Percentiles rank a stretch among this genome's conserved stretches.
These are phyloP conservation scores for Pandemis corylana DNA, from an alignment of 2,888 invertebrate species.

Conservation along the genomic window DNA sequence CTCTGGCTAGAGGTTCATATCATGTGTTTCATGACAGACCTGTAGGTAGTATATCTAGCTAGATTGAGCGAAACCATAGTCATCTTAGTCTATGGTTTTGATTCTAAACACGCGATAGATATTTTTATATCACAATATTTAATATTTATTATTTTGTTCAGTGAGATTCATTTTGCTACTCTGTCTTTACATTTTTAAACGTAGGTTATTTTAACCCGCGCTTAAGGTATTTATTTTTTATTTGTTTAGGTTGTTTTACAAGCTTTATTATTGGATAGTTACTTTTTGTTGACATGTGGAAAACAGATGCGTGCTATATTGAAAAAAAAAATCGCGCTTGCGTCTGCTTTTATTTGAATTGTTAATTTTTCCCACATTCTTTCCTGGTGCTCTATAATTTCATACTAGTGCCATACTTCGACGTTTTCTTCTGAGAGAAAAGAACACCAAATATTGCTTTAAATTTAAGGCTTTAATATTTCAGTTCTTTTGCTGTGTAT, in stretches of 20 bases:
- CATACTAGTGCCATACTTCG: slow-evolving; percentile 41
- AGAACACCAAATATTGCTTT: slow-evolving; percentile 43
- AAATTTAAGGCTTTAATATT: slow-evolving; percentile 41
- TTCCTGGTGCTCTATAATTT: slow-evolving; percentile 30
- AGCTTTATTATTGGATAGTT: slow-evolving; percentile 39
- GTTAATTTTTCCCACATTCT: slow-evolving; percentile 6
- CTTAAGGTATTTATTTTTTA: slow-evolving; percentile 46
- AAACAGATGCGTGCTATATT: slow-evolving; percentile 8
- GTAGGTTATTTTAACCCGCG: slow-evolving; percentile 35
- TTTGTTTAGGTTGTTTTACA: slow-evolving; percentile 42
- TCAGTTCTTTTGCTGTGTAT: slow-evolving; percentile 30
- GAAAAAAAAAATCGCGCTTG: not conserved
- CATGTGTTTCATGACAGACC: not conserved
- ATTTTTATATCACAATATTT: slow-evolving; percentile 41
- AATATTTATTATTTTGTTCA: slow-evolving; percentile 44
- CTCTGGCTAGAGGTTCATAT: no score
- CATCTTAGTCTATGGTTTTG: slow-evolving; percentile 11
- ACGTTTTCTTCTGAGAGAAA: slow-evolving; percentile 26
- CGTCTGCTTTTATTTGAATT: slow-evolving; percentile 19
- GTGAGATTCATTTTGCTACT: slow-evolving; percentile 42
- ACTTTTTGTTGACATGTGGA: slow-evolving; percentile 22
- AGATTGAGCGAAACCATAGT: slow-evolving; percentile 36
- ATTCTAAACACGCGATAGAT: slow-evolving; percentile 24
- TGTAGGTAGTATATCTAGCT: not conserved
- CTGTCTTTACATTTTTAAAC: slow-evolving; percentile 44